Evolutionary conservation across 2,113 vertebrate genomes (phyloP).

Genomic region (Psephotus haematonotus): DNA sequence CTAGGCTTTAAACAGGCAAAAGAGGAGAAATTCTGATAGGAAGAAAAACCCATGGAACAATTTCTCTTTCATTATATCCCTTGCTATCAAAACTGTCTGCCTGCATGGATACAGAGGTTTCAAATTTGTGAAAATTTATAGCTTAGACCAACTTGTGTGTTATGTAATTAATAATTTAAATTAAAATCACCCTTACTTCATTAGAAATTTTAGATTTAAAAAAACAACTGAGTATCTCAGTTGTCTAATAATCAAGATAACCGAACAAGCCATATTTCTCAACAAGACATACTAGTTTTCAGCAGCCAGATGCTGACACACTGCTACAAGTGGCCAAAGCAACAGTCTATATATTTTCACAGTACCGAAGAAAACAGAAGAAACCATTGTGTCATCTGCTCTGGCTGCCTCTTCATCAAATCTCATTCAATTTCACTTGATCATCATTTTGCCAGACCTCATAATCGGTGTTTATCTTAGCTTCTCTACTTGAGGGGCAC

Average conservation of each 20-base stretch:
- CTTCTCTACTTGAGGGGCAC: neutral
- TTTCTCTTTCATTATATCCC: neutral
- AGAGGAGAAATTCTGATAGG: neutral
- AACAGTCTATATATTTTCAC: neutral
- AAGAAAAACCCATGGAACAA: neutral
- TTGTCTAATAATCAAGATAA: neutral
- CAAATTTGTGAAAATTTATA: neutral
- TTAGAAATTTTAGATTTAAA: neutral
- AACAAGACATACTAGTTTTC: neutral
- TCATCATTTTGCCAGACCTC: neutral
- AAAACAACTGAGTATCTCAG: neutral
- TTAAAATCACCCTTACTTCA: neutral
- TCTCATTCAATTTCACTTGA: neutral
- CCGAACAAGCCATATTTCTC: neutral
- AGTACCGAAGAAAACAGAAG: neutral
- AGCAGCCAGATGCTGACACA: neutral
- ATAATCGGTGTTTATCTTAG: neutral
- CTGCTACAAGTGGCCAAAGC: neutral
- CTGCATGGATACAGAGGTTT: neutral
- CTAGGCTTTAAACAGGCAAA: neutral
- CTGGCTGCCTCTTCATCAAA: neutral
- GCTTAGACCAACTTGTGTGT: neutral
- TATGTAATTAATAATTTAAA: neutral
- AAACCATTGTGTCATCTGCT: neutral
- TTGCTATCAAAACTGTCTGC: neutral